Conservation (phyloP, 2,113 vertebrate genomes). For the Gymnocephalus cernua region DNA sequence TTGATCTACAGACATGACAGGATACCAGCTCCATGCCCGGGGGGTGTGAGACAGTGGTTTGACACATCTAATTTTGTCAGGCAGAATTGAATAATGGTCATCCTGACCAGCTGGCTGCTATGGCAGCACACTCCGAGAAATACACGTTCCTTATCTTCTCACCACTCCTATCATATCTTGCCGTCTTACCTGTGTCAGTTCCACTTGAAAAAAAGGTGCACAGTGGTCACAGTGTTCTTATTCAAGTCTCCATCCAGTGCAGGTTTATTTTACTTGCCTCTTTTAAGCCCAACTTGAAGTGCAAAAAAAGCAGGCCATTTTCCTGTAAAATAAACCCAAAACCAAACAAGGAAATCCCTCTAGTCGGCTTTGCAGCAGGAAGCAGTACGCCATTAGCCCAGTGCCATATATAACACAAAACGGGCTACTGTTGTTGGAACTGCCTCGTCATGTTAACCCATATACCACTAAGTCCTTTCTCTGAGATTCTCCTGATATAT, state of each 20-base stretch:
- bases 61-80: constrained; percentile 37
- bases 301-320: constrained; percentile 9
- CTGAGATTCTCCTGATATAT: constrained; percentile 14
- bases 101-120: constrained; percentile 4
- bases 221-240: background rate
- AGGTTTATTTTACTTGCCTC: background rate
- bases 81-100: constrained; percentile 19
- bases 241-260: background rate
- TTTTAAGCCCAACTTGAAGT: background rate
- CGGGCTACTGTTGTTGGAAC: background rate
- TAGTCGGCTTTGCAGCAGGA: constrained; percentile 5
- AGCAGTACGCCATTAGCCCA: constrained; percentile 27
- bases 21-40: background rate
- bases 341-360: constrained; percentile 7
- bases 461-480: constrained; percentile 1
- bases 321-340: constrained; percentile 9
- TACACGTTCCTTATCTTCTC: background rate
- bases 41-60: constrained; percentile 2
- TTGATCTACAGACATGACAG: constrained; percentile 11
- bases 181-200: background rate
- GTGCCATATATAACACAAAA: constrained; percentile 26
- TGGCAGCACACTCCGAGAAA: background rate
- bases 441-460: constrained; percentile 10
- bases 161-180: background rate
- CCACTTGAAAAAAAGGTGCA: background rate